phyloP scores from a whole-genome alignment of 2,113 vertebrate genomes.

The Gymnocephalus cernua region DNA sequence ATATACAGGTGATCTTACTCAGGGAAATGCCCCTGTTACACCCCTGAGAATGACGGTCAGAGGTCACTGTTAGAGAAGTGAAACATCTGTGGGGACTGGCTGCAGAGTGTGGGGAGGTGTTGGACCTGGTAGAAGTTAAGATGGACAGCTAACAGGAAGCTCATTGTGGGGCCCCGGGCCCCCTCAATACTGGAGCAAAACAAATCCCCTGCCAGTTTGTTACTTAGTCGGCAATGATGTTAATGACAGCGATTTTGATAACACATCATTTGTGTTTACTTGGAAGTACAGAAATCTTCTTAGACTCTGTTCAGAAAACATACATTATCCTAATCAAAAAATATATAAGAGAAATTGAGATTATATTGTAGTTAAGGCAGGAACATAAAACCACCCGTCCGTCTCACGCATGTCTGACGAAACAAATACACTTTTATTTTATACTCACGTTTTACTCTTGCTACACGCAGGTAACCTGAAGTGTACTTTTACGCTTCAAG shows the following conservation, averaged over 20 bases:
- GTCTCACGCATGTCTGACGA: not conserved
- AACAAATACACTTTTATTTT: not conserved
- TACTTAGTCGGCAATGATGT: not conserved
- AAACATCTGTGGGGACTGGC: constrained; percentile 30
- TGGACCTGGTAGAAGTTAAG: constrained; percentile 76
- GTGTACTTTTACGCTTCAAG: not conserved
- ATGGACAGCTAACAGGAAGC: constrained; percentile 48
- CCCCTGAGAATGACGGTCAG: constrained; percentile 37
- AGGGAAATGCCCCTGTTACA: constrained; percentile 30
- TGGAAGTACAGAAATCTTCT: not conserved
- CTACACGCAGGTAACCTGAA: too few species aligned
- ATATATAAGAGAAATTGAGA: not conserved
- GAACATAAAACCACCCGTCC: not conserved
- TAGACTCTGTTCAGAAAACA: not conserved
- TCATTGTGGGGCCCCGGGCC: constrained; percentile 30
- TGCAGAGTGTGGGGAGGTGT: constrained; percentile 43
- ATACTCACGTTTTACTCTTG: too few species aligned
- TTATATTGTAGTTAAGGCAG: not conserved
- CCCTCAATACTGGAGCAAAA: constrained; percentile 17
- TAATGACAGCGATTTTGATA: not conserved
- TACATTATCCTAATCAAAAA: not conserved
- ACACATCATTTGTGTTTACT: not conserved
- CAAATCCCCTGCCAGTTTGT: constrained; percentile 1
- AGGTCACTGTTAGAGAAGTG: constrained; percentile 45
- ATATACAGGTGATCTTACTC: constrained; percentile 35